These are phyloP conservation scores for Clitarchus hookeri DNA, from an alignment of 2,888 invertebrate species.

Conservation along the genomic window DNA sequence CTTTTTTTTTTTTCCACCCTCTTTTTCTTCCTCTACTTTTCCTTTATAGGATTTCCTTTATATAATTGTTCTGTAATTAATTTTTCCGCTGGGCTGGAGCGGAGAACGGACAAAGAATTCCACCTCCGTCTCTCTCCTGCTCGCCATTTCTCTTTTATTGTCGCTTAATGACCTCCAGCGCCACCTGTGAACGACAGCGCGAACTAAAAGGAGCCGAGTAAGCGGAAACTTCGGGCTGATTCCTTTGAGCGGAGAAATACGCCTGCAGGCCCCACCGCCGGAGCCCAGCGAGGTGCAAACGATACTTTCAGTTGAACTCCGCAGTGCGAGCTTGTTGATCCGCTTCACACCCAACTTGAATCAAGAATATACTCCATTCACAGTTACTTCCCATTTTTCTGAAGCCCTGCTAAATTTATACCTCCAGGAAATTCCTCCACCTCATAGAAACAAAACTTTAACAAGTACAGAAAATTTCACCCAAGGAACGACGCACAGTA, in stretches of 20 bases:
- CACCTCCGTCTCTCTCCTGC: background rate
- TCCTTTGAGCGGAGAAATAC: background rate
- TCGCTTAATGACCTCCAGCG: slow-evolving; percentile 36
- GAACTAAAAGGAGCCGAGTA: slow-evolving; percentile 19
- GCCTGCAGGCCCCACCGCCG: background rate
- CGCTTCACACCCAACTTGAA: background rate
- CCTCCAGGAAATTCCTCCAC: too few relatives aligned
- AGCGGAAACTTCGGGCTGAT: background rate
- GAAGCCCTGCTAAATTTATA: too few relatives aligned
- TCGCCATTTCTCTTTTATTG: slow-evolving; percentile 34
- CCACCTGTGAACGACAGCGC: slow-evolving; percentile 36
- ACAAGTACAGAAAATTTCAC: too few relatives aligned
- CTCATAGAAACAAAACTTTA: too few relatives aligned
- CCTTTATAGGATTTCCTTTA: background rate
- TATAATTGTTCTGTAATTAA: slow-evolving; percentile 36
- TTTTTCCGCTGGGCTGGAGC: slow-evolving; percentile 17
- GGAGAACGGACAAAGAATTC: background rate
- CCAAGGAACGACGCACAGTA: too few relatives aligned
- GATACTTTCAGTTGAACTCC: background rate
- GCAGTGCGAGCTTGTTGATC: background rate
- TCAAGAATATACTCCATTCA: too few relatives aligned
- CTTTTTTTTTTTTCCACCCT: background rate
- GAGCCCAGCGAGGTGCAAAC: background rate
- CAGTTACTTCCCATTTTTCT: too few relatives aligned
- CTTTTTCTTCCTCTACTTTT: background rate